These are phyloP conservation scores for Macrocentrus cingulum DNA, from an alignment of 1,140 invertebrate genomes.

Conservation along the genomic window DNA sequence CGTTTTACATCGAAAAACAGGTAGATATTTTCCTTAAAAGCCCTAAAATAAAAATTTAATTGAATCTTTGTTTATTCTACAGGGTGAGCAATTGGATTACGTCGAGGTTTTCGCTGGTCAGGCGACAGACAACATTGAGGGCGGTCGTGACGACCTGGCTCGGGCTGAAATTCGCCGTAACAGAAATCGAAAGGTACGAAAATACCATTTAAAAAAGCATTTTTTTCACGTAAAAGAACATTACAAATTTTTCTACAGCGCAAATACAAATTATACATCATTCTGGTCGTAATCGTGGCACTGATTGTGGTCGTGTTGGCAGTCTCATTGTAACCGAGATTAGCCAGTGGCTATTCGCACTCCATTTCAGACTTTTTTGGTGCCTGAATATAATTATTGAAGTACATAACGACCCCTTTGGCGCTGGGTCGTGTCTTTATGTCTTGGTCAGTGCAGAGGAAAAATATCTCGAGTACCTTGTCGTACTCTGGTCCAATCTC, in stretches of 20 bases:
- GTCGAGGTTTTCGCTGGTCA: constrained; percentile 72
- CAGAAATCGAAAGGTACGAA: constrained; percentile 67
- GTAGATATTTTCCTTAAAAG: constrained; percentile 44
- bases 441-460: constrained; percentile 68
- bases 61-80: too few relatives aligned
- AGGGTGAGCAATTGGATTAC: constrained; percentile 73
- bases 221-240: constrained; percentile 4
- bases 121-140: constrained; percentile 66
- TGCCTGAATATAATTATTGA: constrained; percentile 39
- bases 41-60: constrained; percentile 19
- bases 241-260: constrained; percentile 46
- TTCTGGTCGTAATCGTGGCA: constrained; percentile 41
- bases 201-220: constrained; percentile 2
- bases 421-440: constrained; percentile 67
- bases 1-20: constrained; percentile 74
- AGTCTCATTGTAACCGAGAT: too few relatives aligned
- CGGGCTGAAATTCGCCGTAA: constrained; percentile 69
- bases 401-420: constrained; percentile 50
- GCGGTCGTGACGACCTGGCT: constrained; percentile 68
- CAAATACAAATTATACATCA: constrained; percentile 46
- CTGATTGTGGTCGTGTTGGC: constrained; percentile 42
- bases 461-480: constrained; percentile 69
- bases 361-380: neutral
- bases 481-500: constrained; percentile 65
- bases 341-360: too few relatives aligned